These are phyloP conservation scores for Oreortyx pictus DNA, from an alignment of 2,797 vertebrate species.

Conservation along the genomic window DNA sequence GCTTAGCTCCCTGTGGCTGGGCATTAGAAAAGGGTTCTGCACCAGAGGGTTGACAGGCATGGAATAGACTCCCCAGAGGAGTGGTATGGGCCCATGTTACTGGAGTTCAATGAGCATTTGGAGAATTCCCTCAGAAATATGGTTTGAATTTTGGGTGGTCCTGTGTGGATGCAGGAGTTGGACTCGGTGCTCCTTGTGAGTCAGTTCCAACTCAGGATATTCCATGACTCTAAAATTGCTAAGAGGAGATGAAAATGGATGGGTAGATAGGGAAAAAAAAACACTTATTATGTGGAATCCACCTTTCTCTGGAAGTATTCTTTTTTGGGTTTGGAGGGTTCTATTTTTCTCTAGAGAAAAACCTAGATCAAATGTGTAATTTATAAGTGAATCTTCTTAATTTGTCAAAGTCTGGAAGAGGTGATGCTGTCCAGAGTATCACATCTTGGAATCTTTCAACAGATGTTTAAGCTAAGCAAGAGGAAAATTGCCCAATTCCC, in stretches of 20 bases:
- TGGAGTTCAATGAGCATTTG: too few relatives aligned
- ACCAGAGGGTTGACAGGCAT: too few relatives aligned
- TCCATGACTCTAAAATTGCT: not conserved
- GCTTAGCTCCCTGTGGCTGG: too few relatives aligned
- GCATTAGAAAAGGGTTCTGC: too few relatives aligned
- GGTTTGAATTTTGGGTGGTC: too few relatives aligned
- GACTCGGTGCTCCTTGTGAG: too few relatives aligned
- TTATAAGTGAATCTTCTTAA: not conserved
- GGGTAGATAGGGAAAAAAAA: not conserved
- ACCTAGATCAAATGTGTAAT: not conserved
- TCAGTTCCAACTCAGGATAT: too few relatives aligned
- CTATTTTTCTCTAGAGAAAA: not conserved
- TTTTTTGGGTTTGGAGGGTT: accelerated
- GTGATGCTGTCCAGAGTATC: not conserved
- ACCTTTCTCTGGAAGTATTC: not conserved
- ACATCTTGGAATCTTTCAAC: not conserved
- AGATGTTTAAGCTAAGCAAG: not conserved
- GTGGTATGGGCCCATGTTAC: too few relatives aligned
- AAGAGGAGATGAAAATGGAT: not conserved
- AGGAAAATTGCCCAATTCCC: not conserved
- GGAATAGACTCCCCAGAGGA: too few relatives aligned
- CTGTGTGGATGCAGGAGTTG: too few relatives aligned
- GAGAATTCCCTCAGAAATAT: too few relatives aligned
- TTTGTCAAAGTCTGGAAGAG: not conserved
- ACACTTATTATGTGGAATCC: not conserved